Conservation (phyloP, 2,888 invertebrate species). For the Tetropium fuscum region DNA sequence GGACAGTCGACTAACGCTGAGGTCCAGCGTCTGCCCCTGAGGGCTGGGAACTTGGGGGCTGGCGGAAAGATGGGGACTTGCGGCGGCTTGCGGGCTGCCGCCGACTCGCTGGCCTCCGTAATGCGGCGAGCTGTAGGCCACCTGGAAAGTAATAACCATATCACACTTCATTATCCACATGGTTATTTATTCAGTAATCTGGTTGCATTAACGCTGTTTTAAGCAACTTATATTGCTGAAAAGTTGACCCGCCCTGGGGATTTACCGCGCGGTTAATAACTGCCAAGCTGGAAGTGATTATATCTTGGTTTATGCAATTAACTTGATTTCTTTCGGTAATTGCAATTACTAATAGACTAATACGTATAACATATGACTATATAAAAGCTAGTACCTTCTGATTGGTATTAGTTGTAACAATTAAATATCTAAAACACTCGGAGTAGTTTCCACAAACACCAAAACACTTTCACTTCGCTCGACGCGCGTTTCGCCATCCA, state of each 20-base stretch:
- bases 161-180: slow-evolving; percentile 51
- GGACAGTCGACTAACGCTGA: slow-evolving; percentile 87
- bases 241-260: background rate
- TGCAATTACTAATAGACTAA: too few species aligned
- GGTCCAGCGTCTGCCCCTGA: slow-evolving; percentile 90
- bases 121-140: slow-evolving; percentile 81
- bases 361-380: too few species aligned
- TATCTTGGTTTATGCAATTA: too few species aligned
- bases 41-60: slow-evolving; percentile 93
- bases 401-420: too few species aligned
- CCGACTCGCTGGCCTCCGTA: slow-evolving; percentile 79
- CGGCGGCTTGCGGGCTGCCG: slow-evolving; percentile 87
- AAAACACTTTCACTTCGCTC: too few species aligned
- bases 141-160: slow-evolving; percentile 68
- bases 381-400: too few species aligned
- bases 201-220: slow-evolving; percentile 45
- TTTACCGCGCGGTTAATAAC: too few species aligned
- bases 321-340: too few species aligned
- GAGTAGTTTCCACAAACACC: too few species aligned
- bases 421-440: too few species aligned
- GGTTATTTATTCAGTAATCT: slow-evolving; percentile 50
- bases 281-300: too few species aligned
- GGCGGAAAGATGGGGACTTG: slow-evolving; percentile 85
- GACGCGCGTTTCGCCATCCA: too few species aligned
- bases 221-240: slow-evolving; percentile 41